Percentiles rank a stretch among this genome's conserved stretches.
Conservation (phyloP, 2,888 invertebrate genomes). For the Chaetogeoica ovagalla region DNA sequence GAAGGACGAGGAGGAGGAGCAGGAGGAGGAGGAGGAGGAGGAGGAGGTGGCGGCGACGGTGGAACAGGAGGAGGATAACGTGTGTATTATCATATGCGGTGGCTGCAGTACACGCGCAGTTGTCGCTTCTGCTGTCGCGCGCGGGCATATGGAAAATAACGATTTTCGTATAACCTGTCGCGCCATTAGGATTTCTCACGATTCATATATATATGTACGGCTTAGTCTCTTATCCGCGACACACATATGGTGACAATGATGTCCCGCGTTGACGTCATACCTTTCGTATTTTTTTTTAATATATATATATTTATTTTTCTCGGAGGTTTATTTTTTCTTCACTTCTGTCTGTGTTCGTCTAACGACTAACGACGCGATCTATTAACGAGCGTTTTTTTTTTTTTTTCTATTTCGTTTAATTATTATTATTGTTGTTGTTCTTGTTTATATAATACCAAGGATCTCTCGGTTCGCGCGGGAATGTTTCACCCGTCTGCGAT, state of each 20-base stretch:
- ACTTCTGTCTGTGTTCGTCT: neutral
- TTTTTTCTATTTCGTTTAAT: constrained; percentile 15
- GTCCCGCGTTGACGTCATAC: constrained; percentile 48
- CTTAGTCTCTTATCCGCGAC: neutral
- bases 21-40: no score
- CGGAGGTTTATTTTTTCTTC: neutral
- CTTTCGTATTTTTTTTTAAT: constrained; percentile 40
- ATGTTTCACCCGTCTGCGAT: constrained; percentile 4
- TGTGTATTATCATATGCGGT: constrained; percentile 14
- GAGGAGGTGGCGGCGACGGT: no score
- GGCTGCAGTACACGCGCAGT: neutral
- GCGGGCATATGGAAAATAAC: constrained; percentile 41
- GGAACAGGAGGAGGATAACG: neutral
- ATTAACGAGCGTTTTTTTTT: constrained; percentile 21
- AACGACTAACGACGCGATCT: neutral
- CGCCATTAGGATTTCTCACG: constrained; percentile 51
- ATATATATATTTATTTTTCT: neutral
- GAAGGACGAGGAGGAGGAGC: no score
- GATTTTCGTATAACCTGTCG: constrained; percentile 52
- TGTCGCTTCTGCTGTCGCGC: no score
- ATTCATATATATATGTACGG: neutral
- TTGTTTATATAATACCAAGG: constrained; percentile 31
- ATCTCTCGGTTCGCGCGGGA: constrained; percentile 31
- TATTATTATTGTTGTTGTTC: constrained; percentile 17
- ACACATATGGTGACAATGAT: constrained; percentile 44